Evolutionary conservation across 2,113 vertebrate genomes (phyloP), one percentile per base, ranked within the genome.

Genomic region (Oryzias javanicus): DNA sequence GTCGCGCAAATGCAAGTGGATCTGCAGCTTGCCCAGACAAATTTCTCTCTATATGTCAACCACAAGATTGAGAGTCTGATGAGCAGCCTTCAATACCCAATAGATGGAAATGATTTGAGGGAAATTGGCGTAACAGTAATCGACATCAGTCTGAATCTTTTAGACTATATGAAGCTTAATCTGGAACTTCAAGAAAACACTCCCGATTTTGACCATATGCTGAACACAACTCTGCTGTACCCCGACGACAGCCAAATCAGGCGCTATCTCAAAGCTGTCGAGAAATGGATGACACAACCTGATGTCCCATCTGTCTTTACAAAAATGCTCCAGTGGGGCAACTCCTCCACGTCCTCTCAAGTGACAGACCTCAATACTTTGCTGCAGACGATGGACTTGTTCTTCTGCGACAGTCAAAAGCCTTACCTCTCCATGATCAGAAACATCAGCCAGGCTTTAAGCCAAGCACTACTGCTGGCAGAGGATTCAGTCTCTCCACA

Each of bases 211-310:
- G 4, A 50, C 0, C 54, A 53, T 1, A 3, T 53, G 2, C 15
- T 66, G 13, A 89, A 86, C 52, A 22, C 41, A 49, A 86, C 72
- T 1, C 6, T 63, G 14, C 61, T 88, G 15, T 14, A 72, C 27
- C 51, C 41, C 2, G n/a, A 55, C 16, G 70, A 82, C 10, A 3
- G 16, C 12, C 78, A 86, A 78, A 76, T 89, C 7, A 58, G 65
- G 14, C 64, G 29, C 16, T 89, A 90, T 69, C 54, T 89, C 0
- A 44, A 73, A 17, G 1, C 80, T 19, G 79, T 78, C 22, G 20
- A 76, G 35, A 35, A 25, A 2, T 92, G 91, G 90, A 70, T 91
- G 52, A 72, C 67, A 49, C 69, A 89, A 61, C 76, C 88, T 19
- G 73, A 66, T 24, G 64, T 89, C 29, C 29, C 51, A 0, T 27